These are phyloP conservation scores for Enteromius unitaeniatus DNA, from an alignment of 2,797 vertebrate species.

Conservation along the genomic window DNA sequence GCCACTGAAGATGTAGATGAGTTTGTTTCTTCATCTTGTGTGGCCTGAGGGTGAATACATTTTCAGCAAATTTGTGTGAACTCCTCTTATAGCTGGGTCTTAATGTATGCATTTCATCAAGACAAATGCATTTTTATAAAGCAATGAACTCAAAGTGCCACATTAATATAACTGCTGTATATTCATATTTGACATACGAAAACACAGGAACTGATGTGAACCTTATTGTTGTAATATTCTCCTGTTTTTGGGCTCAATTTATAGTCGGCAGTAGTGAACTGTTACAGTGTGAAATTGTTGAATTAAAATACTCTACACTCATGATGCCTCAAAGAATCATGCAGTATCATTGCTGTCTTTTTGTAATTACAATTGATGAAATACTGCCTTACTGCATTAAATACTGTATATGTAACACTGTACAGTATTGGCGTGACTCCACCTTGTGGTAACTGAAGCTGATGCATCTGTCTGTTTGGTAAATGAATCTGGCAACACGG, in stretches of 20 bases:
- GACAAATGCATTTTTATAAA: neutral
- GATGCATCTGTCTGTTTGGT: conserved; percentile 6
- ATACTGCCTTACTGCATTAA: neutral
- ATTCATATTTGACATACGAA: neutral
- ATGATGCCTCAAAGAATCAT: neutral
- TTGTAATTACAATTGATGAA: neutral
- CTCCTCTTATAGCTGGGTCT: neutral
- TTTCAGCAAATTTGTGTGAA: neutral
- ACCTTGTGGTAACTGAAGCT: conserved; percentile 26
- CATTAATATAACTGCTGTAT: neutral
- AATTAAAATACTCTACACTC: neutral
- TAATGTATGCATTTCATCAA: neutral
- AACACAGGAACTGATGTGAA: neutral
- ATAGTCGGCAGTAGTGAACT: neutral
- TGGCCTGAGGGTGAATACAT: neutral
- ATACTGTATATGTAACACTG: neutral
- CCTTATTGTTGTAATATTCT: neutral
- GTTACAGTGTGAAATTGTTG: neutral
- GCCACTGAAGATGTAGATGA: neutral
- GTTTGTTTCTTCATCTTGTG: neutral
- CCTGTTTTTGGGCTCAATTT: neutral
- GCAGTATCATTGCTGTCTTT: neutral
- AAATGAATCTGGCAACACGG: neutral
- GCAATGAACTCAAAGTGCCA: neutral
- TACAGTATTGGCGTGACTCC: conserved; percentile 22